phyloP scores from a whole-genome alignment of 1,140 invertebrate genomes.

The Drosophila tani region DNA sequence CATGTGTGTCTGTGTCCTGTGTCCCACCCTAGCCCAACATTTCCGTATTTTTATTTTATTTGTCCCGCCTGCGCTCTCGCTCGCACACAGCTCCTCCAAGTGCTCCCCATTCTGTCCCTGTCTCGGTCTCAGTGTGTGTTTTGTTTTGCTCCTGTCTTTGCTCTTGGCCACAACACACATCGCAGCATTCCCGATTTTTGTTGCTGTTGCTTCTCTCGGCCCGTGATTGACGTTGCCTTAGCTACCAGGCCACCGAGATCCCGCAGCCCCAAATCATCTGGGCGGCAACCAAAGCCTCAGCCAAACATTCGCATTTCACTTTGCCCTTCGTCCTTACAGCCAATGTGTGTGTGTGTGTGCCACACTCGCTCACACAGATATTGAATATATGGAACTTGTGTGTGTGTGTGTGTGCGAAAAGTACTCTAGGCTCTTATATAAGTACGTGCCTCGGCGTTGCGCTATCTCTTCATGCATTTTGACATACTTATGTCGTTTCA shows the following conservation, averaged over 20 bases:
- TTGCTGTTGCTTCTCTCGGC: constrained; percentile 51
- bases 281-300: constrained; percentile 76
- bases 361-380: constrained; percentile 44
- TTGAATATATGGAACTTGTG: constrained; percentile 32
- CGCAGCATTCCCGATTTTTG: constrained; percentile 41
- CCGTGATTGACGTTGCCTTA: constrained; percentile 75
- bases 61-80: constrained; percentile 35
- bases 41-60: constrained; percentile 75
- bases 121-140: constrained; percentile 47
- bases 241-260: constrained; percentile 56
- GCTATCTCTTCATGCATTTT: constrained; percentile 79
- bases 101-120: not conserved
- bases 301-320: constrained; percentile 71
- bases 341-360: constrained; percentile 29
- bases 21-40: constrained; percentile 64
- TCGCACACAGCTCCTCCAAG: constrained; percentile 21
- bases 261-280: constrained; percentile 72
- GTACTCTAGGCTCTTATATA: constrained; percentile 80
- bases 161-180: constrained; percentile 48
- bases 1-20: constrained; percentile 20
- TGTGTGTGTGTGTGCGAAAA: constrained; percentile 47
- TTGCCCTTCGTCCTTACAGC: constrained; percentile 65
- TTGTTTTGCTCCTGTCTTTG: constrained; percentile 58
- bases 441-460: constrained; percentile 69
- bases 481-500: constrained; percentile 83